Evolutionary conservation across 2,888 invertebrate species (phyloP).

Genomic region (Tillus elongatus): DNA sequence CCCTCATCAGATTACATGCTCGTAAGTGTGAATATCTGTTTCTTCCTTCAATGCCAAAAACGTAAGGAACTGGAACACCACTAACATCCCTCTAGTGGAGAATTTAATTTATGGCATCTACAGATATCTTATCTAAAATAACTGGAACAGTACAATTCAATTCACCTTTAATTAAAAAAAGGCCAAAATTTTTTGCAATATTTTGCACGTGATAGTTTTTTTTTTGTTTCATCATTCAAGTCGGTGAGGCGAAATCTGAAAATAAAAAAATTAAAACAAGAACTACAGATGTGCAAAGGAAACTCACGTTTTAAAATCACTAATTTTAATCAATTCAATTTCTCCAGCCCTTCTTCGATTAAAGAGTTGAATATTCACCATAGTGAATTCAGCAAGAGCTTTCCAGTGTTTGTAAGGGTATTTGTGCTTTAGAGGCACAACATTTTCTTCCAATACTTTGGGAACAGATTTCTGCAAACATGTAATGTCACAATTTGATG

Average conservation of each 20-base stretch:
- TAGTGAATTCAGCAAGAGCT: slow-evolving; percentile 7
- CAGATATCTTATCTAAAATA: slow-evolving; percentile 7
- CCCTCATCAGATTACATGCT: slow-evolving; percentile 18
- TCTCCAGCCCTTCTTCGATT: slow-evolving; percentile 15
- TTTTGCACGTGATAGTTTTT: too few relatives aligned
- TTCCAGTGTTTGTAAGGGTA: slow-evolving; percentile 10
- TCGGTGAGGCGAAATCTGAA: too few relatives aligned
- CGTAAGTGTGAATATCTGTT: slow-evolving; percentile 19
- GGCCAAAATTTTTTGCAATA: slow-evolving; percentile 7
- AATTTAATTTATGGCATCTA: slow-evolving; percentile 6
- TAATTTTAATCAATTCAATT: slow-evolving; percentile 10
- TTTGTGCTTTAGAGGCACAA: slow-evolving; percentile 5
- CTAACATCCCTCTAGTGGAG: slow-evolving; percentile 8
- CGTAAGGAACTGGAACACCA: slow-evolving; percentile 7
- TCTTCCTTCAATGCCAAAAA: slow-evolving; percentile 10
- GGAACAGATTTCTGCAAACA: slow-evolving; percentile 8
- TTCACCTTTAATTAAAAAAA: slow-evolving; percentile 12
- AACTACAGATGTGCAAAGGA: too few relatives aligned
- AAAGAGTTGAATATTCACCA: slow-evolving; percentile 13
- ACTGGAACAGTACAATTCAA: slow-evolving; percentile 11
- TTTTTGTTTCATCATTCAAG: too few relatives aligned
- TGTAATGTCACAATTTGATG: slow-evolving; percentile 12
- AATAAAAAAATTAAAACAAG: too few relatives aligned
- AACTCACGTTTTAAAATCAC: too few relatives aligned
- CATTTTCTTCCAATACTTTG: slow-evolving; percentile 5